Percentiles rank a stretch among this genome's conserved stretches.
These are phyloP conservation scores for Seira ritae DNA, from an alignment of 2,888 invertebrate genomes.

Conservation along the genomic window DNA sequence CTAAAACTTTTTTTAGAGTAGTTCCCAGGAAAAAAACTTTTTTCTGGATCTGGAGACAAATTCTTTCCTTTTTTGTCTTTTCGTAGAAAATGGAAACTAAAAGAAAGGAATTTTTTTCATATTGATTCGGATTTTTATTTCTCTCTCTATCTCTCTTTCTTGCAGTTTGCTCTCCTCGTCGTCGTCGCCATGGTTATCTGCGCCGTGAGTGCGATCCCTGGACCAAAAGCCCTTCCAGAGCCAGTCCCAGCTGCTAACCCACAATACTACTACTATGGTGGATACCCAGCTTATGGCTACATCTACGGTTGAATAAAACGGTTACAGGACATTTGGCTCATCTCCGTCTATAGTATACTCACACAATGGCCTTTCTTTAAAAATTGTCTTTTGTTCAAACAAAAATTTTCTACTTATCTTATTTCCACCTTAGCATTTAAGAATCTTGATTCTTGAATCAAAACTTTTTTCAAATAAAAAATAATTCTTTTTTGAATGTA, in stretches of 20 bases:
- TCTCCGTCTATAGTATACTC: too few relatives aligned
- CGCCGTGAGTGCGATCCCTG: constrained; percentile 28
- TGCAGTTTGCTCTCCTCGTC: constrained; percentile 42
- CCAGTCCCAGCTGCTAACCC: constrained; percentile 30
- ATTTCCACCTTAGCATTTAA: neutral
- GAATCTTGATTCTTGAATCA: neutral
- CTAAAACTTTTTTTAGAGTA: constrained; percentile 9
- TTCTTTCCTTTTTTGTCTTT: neutral
- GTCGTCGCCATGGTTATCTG: constrained; percentile 40
- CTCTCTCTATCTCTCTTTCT: neutral
- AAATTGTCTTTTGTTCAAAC: neutral
- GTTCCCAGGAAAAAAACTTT: neutral
- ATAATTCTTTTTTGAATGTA: neutral
- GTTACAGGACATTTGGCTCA: too few relatives aligned
- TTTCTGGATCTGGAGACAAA: neutral
- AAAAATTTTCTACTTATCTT: neutral
- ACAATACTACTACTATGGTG: constrained; percentile 40
- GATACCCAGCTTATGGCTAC: constrained; percentile 42
- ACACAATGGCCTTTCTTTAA: too few relatives aligned
- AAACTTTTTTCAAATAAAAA: neutral
- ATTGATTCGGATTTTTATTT: neutral
- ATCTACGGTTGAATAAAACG: constrained; percentile 27
- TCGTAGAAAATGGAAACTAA: neutral
- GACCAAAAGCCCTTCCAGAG: constrained; percentile 20
- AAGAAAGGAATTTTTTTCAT: too few relatives aligned